phyloP scores from a whole-genome alignment of 2,113 vertebrate species.

The Elgaria multicarinata region DNA sequence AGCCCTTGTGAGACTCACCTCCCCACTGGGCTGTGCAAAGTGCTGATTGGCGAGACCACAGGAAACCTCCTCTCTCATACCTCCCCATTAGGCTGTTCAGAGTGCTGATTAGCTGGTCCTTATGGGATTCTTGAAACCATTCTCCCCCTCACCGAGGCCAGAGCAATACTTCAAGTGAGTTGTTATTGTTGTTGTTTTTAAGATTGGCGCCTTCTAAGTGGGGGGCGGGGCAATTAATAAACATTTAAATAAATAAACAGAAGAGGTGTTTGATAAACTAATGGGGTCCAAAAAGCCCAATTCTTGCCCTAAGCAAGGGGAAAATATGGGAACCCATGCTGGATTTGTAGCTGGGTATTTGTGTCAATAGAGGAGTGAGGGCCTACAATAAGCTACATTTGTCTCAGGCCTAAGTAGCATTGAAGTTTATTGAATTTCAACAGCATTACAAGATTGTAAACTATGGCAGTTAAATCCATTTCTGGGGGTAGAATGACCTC shows the following conservation, averaged over 20 bases:
- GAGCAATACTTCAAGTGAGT: not conserved
- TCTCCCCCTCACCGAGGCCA: not conserved
- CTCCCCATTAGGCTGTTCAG: not conserved
- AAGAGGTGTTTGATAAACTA: too few species aligned
- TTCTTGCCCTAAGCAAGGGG: not conserved
- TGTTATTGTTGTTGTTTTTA: not conserved
- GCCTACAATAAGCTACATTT: not conserved
- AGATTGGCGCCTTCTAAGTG: not conserved
- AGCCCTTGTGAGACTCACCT: not conserved
- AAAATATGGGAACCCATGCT: not conserved
- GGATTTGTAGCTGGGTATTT: not conserved
- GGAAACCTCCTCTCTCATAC: not conserved
- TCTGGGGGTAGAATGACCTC: not conserved
- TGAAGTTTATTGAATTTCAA: not conserved
- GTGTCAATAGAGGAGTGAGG: not conserved
- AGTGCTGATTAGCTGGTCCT: not conserved
- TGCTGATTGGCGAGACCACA: not conserved
- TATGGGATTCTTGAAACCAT: not conserved
- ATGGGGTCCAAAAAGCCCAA: not conserved
- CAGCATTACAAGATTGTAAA: not conserved
- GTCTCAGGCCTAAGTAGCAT: not conserved
- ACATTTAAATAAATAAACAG: not conserved
- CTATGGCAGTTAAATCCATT: not conserved
- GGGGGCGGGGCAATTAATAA: not conserved
- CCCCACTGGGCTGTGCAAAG: not conserved